Base-by-base conservation (phyloP, 2,888 invertebrate genomes). In the Tyria jacobaeae region DNA sequence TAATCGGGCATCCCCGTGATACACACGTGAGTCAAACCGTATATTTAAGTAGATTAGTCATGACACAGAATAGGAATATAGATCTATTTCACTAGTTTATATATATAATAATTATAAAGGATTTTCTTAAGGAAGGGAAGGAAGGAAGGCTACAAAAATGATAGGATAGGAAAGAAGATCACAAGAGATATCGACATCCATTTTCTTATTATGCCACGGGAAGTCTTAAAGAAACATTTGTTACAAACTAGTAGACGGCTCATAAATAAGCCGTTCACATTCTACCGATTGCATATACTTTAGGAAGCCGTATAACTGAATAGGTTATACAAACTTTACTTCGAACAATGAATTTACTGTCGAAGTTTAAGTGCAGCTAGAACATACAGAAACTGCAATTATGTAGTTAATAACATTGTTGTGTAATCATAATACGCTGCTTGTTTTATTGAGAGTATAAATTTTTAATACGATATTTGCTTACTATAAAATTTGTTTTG, bases 341-440 rank as follows among this genome's bases (percentile, higher is more conserved):
- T 76, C 74, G 73, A 78, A 81, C 80, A 80, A 80, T 81, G 78
- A 83, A 85, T 86, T 85, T 86, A 87, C 84, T 78, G 82, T 62
- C 67, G 57, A 81, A 85, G 81, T 85, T 85, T 80, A 69, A 79
- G 77, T 79, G 70, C 79, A 78, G 67, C 66, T 75, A 71, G 54
- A 67, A 55, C 60, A 70, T 75, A 64, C 71, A 70, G 61, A 54
- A 60, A 57, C 57, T 62, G 61, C 76, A 69, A 65, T 81, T 66
- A 77, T 76, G 79, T 70, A 65, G 68, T 49, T 51, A 64, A 61
- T 63, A 67, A 67, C 68, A 70, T 64, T 73, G 73, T 80, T 62
- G 61, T 39, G 34, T 50, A 54, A 54, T 54, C 49, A 48, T 72
- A 49, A 62, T 52, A 63, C 65, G 64, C 66, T 63, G 66, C 66